These are phyloP conservation scores for Calonectris borealis DNA, from an alignment of 2,113 vertebrate species.

Conservation along the genomic window DNA sequence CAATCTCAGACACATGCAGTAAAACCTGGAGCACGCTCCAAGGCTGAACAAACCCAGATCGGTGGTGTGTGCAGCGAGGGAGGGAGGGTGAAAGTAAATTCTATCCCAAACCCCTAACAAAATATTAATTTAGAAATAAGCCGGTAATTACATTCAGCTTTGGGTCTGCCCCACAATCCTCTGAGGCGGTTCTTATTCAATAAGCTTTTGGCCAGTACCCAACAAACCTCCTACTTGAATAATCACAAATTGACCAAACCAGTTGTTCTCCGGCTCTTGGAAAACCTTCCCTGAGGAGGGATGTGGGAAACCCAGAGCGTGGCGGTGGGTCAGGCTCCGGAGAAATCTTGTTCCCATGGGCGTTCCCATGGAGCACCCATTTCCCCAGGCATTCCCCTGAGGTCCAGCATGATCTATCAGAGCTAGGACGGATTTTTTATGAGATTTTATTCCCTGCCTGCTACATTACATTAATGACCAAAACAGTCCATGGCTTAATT, in stretches of 20 bases:
- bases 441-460: background rate
- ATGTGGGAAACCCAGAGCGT: background rate
- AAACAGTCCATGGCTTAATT: conserved; percentile 31
- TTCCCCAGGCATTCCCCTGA: background rate
- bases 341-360: background rate
- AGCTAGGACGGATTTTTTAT: background rate
- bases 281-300: background rate
- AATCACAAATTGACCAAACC: conserved; percentile 10
- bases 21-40: background rate
- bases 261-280: background rate
- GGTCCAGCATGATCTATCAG: background rate
- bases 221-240: background rate
- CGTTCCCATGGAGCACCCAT: background rate
- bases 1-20: background rate
- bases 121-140: conserved; percentile 64
- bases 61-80: background rate
- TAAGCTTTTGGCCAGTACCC: conserved; percentile 23
- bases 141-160: conserved; percentile 32
- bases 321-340: background rate
- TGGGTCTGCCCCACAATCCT: conserved; percentile 2
- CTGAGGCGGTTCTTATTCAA: background rate
- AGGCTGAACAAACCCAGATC: background rate
- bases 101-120: conserved; percentile 14
- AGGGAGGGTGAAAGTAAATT: background rate
- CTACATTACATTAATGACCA: conserved; percentile 24